Percentiles rank a stretch among this genome's conserved stretches.
Evolutionary conservation across 2,888 invertebrate species (phyloP).

Genomic region (Drosophila maculinotata): DNA sequence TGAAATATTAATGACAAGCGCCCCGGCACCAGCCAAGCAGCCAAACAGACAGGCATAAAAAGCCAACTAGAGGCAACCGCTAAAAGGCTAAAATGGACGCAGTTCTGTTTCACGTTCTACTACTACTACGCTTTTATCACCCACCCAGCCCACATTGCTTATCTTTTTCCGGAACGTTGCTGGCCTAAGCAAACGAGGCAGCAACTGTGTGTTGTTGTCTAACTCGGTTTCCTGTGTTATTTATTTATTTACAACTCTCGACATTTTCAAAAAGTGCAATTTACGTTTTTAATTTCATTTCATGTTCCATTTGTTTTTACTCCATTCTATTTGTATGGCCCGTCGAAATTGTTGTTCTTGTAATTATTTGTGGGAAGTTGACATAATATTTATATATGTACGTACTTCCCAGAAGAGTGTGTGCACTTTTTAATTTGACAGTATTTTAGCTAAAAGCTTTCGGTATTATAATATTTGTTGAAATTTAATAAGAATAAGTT

Average conservation of each 20-base stretch:
- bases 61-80: constrained; percentile 45
- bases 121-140: background rate
- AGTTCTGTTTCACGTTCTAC: background rate
- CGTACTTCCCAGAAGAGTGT: no score
- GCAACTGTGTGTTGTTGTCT: constrained; percentile 9
- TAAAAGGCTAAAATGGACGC: constrained; percentile 41
- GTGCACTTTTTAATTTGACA: background rate
- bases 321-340: constrained; percentile 14
- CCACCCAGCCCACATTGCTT: constrained; percentile 9
- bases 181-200: constrained; percentile 48
- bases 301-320: constrained; percentile 52
- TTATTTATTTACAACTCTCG: constrained; percentile 63
- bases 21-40: constrained; percentile 21
- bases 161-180: constrained; percentile 19
- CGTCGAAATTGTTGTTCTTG: constrained; percentile 17
- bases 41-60: constrained; percentile 45
- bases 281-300: constrained; percentile 73
- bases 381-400: background rate
- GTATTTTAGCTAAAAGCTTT: no score
- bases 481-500: no score
- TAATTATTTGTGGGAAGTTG: constrained; percentile 18
- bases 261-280: constrained; percentile 57
- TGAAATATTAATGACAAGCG: constrained; percentile 76
- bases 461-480: no score
- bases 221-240: constrained; percentile 29